Conservation (phyloP, 2,888 invertebrate species). For the Tiliacea aurago region DNA sequence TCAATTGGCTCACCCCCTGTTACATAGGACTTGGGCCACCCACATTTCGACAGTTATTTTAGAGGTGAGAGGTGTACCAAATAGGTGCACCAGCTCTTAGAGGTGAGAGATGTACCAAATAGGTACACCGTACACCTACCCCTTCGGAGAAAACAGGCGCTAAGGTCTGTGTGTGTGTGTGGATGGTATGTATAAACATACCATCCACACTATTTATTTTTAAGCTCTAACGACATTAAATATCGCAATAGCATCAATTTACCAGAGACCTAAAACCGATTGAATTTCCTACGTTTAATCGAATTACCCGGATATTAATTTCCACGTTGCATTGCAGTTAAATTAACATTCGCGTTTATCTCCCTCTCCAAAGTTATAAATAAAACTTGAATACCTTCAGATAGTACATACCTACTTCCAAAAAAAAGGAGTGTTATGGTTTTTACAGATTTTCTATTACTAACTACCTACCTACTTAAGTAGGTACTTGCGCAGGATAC, state of each 20-base stretch:
- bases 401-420: not conserved
- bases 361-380: conserved; percentile 1
- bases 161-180: too few species aligned
- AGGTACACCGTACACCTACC: too few species aligned
- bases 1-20: too few species aligned
- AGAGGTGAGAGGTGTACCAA: too few species aligned
- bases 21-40: too few species aligned
- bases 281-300: not conserved
- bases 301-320: conserved; percentile 16
- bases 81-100: too few species aligned
- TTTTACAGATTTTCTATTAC: not conserved
- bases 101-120: too few species aligned
- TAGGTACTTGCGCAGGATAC: not conserved
- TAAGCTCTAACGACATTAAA: rapidly evolving
- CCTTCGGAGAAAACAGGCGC: too few species aligned
- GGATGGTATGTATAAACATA: too few species aligned
- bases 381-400: not conserved
- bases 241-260: not conserved
- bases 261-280: not conserved
- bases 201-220: too few species aligned
- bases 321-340: not conserved
- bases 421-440: not conserved
- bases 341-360: conserved; percentile 19
- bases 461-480: too few species aligned
- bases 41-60: too few species aligned